phyloP scores from a whole-genome alignment of 2,113 vertebrate species.

The Mungos mungo region DNA sequence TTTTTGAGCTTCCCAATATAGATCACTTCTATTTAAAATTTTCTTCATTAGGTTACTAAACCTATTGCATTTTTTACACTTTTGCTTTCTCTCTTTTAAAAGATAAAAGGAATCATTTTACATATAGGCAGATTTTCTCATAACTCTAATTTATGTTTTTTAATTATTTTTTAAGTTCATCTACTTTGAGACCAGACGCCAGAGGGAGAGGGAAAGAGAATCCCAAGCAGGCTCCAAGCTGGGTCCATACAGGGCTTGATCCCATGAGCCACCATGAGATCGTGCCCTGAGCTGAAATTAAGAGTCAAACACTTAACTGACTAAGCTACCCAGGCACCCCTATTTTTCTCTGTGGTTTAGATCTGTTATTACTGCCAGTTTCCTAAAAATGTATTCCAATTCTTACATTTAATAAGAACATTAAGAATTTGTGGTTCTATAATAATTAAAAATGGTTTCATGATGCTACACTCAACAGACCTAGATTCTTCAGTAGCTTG shows the following conservation, averaged over 20 bases:
- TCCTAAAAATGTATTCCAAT: constrained; percentile 45
- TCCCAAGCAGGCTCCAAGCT: no score
- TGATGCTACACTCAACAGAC: constrained; percentile 29
- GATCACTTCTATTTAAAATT: background rate
- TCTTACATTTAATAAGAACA: constrained; percentile 29
- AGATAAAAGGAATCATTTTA: background rate
- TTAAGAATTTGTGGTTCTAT: constrained; percentile 49
- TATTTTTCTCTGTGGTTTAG: constrained; percentile 55
- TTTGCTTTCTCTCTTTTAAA: background rate
- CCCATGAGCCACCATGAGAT: no score
- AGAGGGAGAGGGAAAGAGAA: no score
- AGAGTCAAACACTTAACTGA: no score
- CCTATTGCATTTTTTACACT: background rate
- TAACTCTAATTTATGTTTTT: constrained; percentile 44
- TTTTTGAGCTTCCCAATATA: background rate
- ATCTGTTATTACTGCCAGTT: constrained; percentile 14
- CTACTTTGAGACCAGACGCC: no score
- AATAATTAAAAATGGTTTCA: constrained; percentile 12
- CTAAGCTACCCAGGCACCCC: no score
- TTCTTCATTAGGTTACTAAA: background rate
- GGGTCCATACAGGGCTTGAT: no score
- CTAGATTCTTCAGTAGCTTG: background rate
- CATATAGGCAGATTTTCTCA: background rate
- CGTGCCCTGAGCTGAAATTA: no score
- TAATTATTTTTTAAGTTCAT: background rate